Percentiles rank a stretch among this genome's conserved stretches.
phyloP scores from a whole-genome alignment of 2,113 vertebrate genomes.

The Pandion haliaetus region DNA sequence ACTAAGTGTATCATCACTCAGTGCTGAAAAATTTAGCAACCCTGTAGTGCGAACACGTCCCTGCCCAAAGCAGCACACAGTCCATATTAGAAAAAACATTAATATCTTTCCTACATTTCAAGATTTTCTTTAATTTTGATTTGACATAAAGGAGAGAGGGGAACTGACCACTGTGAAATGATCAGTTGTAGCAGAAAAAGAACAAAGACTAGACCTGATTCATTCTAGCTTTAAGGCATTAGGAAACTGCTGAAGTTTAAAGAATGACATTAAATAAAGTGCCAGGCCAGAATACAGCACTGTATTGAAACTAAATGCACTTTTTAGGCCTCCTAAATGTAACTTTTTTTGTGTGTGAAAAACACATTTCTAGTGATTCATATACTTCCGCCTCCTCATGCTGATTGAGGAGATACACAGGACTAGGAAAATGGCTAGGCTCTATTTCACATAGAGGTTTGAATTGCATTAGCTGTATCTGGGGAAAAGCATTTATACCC shows the following conservation, averaged over 20 bases:
- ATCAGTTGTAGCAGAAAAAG: not conserved
- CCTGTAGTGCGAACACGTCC: not conserved
- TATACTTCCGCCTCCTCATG: not conserved
- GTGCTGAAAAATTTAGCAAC: not conserved
- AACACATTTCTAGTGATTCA: not conserved
- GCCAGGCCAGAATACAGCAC: not conserved
- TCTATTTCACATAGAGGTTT: not conserved
- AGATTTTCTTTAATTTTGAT: not conserved
- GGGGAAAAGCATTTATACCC: not conserved
- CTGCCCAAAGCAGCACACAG: not conserved
- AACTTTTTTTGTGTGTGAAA: not conserved
- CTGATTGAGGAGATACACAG: not conserved
- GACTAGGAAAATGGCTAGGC: not conserved
- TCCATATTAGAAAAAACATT: not conserved
- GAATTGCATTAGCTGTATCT: not conserved
- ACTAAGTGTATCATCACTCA: not conserved
- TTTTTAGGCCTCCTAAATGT: not conserved
- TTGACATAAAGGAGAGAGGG: not conserved
- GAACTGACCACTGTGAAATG: not conserved
- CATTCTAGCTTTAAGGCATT: not conserved
- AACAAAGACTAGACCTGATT: not conserved
- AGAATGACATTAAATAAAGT: not conserved
- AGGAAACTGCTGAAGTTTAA: not conserved
- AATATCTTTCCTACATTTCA: not conserved
- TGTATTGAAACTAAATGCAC: not conserved